A percentile compares a stretch with the other conserved stretches of the same genome.
These are phyloP conservation scores for Nomada flava DNA, from an alignment of 2,888 invertebrate genomes.

Conservation along the genomic window DNA sequence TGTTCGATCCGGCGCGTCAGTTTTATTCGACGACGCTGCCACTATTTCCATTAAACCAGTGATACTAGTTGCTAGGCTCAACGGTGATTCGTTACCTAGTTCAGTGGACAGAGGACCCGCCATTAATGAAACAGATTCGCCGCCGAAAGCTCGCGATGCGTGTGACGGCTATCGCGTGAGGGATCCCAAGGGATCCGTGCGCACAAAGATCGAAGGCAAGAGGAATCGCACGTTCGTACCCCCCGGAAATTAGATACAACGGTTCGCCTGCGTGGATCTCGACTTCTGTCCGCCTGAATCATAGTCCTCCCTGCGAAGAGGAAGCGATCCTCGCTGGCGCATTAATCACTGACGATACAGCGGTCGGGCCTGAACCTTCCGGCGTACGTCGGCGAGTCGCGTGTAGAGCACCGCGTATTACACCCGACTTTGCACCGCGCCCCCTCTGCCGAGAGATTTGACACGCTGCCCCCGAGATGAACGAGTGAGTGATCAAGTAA, in stretches of 20 bases:
- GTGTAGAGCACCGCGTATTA: background rate
- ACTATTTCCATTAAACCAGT: too few relatives aligned
- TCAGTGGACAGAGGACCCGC: too few relatives aligned
- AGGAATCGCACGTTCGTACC: background rate
- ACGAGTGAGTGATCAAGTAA: background rate
- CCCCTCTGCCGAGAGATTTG: background rate
- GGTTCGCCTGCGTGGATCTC: slow-evolving; percentile 26
- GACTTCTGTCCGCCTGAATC: slow-evolving; percentile 37
- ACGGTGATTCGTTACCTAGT: too few relatives aligned
- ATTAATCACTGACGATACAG: slow-evolving; percentile 6
- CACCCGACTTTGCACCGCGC: too few relatives aligned
- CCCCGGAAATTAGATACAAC: slow-evolving; percentile 36
- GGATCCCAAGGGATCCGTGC: too few relatives aligned
- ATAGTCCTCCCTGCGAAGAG: slow-evolving; percentile 2
- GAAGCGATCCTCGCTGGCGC: slow-evolving; percentile 24
- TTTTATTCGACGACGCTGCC: background rate
- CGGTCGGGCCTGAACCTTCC: background rate
- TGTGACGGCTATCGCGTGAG: too few relatives aligned
- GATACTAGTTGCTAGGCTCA: too few relatives aligned
- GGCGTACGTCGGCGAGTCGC: slow-evolving; percentile 4
- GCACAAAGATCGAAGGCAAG: too few relatives aligned
- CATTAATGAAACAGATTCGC: too few relatives aligned
- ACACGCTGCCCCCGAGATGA: background rate
- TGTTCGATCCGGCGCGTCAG: background rate
- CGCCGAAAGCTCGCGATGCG: too few relatives aligned